Evolutionary conservation across 2,113 vertebrate genomes (phyloP), one percentile per base, ranked within the genome.

Genomic region (Fregetta grallaria): DNA sequence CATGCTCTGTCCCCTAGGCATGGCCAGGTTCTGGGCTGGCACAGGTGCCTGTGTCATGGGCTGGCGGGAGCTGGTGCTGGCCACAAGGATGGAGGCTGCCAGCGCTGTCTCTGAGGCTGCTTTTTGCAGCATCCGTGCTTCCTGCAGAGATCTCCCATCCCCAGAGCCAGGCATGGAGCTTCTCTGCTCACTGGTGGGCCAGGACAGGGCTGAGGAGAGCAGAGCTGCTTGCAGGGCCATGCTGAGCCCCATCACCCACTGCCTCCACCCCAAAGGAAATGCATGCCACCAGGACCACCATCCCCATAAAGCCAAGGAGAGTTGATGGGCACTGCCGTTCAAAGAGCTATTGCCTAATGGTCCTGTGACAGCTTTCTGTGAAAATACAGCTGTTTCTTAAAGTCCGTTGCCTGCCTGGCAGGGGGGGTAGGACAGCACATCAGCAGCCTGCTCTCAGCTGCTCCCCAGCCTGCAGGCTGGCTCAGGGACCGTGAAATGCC

Each of bases 321-420:
- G 30, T 4, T 77, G 32, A 68, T 34, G n/a, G 67, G n/a, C 47
- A 30, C 55, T 3, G 4, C 21, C 0, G 0, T 72, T 65, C 42
- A 78, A 86, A 83, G 61, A 49, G 17, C 19, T 74, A 21, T 40
- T 85, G 30, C 55, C 30, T 76, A 59, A 62, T 27, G 36, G 50
- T 68, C 47, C 45, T 80, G 23, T 55, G 47, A 63, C 11, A 88
- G 42, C 17, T 86, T 66, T 58, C 8, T 5, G 25, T 77, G 70
- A 70, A 80, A 92, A 89, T 29, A 15, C 15, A 90, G 74, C 50
- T 58, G 16, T 34, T 89, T 42, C 79, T 65, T 36, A 22, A 89
- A 72, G 56, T 26, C 20, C 2, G 2, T 38, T 66, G 38, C 40
- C 52, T 78, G 22, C 29, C 73, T 62, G 40, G 26, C 1, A 1